Percentiles rank a stretch among this genome's conserved stretches.
These are phyloP conservation scores for rat (Rattus norvegicus) DNA, from an alignment of 2,113 vertebrate species.

Conservation along the genomic window DNA sequence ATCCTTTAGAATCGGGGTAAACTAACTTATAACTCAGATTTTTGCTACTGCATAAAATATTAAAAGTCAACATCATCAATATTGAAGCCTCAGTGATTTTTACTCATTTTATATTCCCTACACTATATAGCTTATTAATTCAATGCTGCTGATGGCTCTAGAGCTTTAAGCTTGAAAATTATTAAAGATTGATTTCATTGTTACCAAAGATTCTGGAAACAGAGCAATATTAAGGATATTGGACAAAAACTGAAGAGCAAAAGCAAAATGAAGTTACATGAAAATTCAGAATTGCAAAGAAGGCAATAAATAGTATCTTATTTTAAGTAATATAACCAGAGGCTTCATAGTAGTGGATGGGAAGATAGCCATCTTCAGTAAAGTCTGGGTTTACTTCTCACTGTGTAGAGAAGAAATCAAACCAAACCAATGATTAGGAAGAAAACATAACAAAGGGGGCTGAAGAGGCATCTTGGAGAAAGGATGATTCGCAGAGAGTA, in stretches of 20 bases:
- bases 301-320: neutral
- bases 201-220: neutral
- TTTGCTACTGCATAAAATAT: neutral
- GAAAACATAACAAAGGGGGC: neutral
- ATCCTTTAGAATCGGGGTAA: neutral
- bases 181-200: slow-evolving; percentile 39
- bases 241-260: neutral
- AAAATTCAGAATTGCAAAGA: neutral
- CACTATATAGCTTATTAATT: slow-evolving; percentile 32
- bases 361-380: neutral
- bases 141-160: neutral
- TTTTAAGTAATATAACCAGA: neutral
- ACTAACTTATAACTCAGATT: neutral
- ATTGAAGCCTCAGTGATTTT: neutral
- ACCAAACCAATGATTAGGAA: neutral
- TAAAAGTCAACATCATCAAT: neutral
- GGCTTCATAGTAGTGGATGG: fast-evolving
- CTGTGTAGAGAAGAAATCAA: neutral
- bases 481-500: neutral
- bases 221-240: neutral
- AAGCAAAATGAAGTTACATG: neutral
- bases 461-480: neutral
- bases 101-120: neutral
- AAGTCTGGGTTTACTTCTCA: neutral
- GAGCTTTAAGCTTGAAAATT: slow-evolving; percentile 31